phyloP scores from a whole-genome alignment of 2,113 vertebrate species.

The Manacus vitellinus region DNA sequence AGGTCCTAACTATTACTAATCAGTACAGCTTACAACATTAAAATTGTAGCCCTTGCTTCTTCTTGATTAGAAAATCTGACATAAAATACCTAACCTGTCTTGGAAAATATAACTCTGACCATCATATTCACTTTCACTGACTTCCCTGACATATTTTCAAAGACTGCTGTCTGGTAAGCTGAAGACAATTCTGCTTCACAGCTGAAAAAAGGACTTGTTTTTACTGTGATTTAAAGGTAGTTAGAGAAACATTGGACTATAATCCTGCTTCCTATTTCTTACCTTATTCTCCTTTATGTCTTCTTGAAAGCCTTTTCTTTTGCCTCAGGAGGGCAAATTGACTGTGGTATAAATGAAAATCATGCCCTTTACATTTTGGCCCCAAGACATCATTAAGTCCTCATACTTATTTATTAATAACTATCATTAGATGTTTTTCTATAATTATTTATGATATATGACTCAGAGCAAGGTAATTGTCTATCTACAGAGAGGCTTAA shows the following conservation, averaged over 20 bases:
- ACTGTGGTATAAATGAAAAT: not conserved
- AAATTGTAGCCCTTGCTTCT: slow-evolving; percentile 8
- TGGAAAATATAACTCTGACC: not conserved
- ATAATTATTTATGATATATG: not conserved
- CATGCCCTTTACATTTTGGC: not conserved
- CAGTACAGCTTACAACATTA: not conserved
- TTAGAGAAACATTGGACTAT: not conserved
- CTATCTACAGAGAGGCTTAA: not conserved
- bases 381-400: not conserved
- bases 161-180: not conserved
- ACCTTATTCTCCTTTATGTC: not conserved
- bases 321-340: not conserved
- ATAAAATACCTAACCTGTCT: not conserved
- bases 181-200: not conserved
- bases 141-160: not conserved
- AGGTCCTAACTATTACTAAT: slow-evolving; percentile 30
- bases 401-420: not conserved
- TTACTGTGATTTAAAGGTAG: not conserved
- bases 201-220: not conserved
- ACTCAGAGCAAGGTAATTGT: not conserved
- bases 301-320: not conserved
- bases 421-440: not conserved
- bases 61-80: not conserved
- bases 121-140: not conserved
- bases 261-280: not conserved